Evolutionary conservation across 2,888 invertebrate genomes (phyloP).

Genomic region (Hirtodrosophila cameraria): DNA sequence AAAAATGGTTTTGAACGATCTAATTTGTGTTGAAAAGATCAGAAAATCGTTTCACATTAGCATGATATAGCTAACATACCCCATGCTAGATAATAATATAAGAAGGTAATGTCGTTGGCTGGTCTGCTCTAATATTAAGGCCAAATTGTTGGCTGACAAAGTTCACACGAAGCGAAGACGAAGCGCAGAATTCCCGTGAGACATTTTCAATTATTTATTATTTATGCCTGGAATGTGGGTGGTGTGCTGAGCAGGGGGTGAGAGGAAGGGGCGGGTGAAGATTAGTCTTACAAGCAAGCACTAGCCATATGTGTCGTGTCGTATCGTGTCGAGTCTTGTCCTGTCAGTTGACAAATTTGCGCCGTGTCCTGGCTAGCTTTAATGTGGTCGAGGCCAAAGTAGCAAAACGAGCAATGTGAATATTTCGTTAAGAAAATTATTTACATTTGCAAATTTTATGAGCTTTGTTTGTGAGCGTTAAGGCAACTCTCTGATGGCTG

Average conservation of each 20-base stretch:
- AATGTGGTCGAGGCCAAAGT: conserved; percentile 59
- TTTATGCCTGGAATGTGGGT: conserved; percentile 55
- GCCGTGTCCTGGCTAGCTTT: conserved; percentile 59
- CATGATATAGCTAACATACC: conserved; percentile 14
- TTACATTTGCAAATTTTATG: conserved; percentile 78
- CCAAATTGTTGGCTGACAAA: conserved; percentile 71
- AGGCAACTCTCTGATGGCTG: conserved; percentile 59
- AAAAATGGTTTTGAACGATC: no score
- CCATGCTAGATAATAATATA: neutral
- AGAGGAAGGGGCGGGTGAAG: neutral
- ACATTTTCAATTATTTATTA: conserved; percentile 81
- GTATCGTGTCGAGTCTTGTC: conserved; percentile 38
- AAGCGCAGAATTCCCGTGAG: conserved; percentile 64
- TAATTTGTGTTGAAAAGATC: no score
- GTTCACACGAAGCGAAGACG: conserved; percentile 65
- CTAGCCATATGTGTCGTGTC: conserved; percentile 66
- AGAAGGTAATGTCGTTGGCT: conserved; percentile 35
- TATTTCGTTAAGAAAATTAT: conserved; percentile 78
- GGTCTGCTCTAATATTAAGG: conserved; percentile 71
- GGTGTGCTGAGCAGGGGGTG: neutral
- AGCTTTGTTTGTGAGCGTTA: conserved; percentile 71
- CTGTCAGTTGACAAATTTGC: conserved; percentile 74
- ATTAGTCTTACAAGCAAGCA: conserved; percentile 27
- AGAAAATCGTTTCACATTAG: neutral
- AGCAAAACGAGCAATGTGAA: conserved; percentile 55